Evolutionary conservation across 2,113 vertebrate species (phyloP).

Genomic region (Dasyornis broadbenti): DNA sequence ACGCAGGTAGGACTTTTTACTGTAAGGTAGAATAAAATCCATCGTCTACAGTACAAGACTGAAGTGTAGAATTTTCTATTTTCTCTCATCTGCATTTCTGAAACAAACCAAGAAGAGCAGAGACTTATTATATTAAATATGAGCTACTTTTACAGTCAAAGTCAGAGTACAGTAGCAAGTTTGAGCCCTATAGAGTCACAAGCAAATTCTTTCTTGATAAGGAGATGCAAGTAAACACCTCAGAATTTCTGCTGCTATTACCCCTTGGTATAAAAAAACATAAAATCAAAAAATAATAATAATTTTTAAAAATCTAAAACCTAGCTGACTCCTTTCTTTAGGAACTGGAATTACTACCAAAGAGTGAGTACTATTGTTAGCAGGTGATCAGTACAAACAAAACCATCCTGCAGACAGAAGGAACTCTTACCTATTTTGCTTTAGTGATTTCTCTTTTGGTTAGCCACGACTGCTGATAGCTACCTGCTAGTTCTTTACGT

Average conservation of each 20-base stretch:
- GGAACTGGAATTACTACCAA: not conserved
- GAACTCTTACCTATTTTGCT: conserved; percentile 7
- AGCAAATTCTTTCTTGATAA: conserved; percentile 14
- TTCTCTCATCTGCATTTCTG: not conserved
- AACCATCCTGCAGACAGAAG: not conserved
- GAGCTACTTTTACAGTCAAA: conserved; percentile 3
- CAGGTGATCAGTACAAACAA: not conserved
- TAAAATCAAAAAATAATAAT: not conserved
- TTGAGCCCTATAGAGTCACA: not conserved
- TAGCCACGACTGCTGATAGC: conserved; percentile 32
- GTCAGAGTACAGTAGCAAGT: not conserved
- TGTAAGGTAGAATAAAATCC: not conserved
- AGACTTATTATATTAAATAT: not conserved
- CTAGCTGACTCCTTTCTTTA: not conserved
- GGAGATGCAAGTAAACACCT: not conserved
- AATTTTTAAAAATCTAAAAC: not conserved
- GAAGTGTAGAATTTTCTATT: not conserved
- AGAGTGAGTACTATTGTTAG: not conserved
- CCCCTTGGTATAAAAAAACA: not conserved
- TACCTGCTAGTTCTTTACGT: conserved; percentile 36
- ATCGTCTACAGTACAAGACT: not conserved
- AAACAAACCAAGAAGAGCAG: not conserved
- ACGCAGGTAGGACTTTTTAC: not conserved
- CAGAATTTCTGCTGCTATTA: not conserved
- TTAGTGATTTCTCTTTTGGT: conserved; percentile 7